These are phyloP conservation scores for Synanthedon andrenaeformis DNA, from an alignment of 2,888 invertebrate genomes.

Conservation along the genomic window DNA sequence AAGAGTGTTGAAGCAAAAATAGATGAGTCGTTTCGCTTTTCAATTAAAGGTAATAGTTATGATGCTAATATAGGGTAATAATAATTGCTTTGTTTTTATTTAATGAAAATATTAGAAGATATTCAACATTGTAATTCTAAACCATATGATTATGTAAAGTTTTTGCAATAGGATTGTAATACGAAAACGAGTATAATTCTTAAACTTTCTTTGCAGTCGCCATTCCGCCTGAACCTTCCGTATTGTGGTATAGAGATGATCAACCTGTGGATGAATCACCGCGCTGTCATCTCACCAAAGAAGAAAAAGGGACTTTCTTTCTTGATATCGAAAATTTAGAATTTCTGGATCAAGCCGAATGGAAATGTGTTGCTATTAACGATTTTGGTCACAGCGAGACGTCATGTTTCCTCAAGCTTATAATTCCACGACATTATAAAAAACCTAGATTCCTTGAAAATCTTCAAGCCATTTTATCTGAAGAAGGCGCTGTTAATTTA, in stretches of 20 bases:
- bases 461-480: conserved; percentile 85
- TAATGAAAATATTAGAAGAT: neutral
- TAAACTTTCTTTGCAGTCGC: conserved; percentile 68
- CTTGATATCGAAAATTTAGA: conserved; percentile 81
- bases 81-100: neutral
- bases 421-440: conserved; percentile 89
- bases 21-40: conserved; percentile 84
- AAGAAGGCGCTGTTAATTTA: conserved; percentile 90
- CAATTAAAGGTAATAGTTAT: conserved; percentile 76
- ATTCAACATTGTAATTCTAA: too few species aligned
- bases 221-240: conserved; percentile 81
- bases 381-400: conserved; percentile 91
- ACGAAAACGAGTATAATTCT: too few species aligned
- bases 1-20: conserved; percentile 87
- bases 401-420: conserved; percentile 85
- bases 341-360: conserved; percentile 89
- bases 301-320: conserved; percentile 78
- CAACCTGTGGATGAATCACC: conserved; percentile 76
- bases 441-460: conserved; percentile 90
- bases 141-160: too few species aligned
- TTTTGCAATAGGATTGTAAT: too few species aligned
- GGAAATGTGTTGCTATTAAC: conserved; percentile 91
- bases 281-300: conserved; percentile 76
- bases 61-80: conserved; percentile 1
- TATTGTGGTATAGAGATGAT: conserved; percentile 92